These are phyloP conservation scores for Scotopteryx bipunctaria DNA, from an alignment of 2,888 invertebrate genomes.

Conservation along the genomic window DNA sequence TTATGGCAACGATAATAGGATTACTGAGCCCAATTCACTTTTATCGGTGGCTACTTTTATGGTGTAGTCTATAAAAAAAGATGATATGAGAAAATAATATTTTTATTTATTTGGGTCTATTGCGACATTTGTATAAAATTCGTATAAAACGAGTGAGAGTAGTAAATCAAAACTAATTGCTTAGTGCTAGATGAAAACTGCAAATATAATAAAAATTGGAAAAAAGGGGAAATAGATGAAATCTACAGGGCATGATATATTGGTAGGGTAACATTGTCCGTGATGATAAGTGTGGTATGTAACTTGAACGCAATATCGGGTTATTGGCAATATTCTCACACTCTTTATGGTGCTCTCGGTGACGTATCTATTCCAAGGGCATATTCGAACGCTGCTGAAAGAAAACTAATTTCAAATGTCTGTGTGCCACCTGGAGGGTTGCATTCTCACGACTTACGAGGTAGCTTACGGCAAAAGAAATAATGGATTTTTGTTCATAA, in stretches of 20 bases:
- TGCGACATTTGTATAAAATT: background rate
- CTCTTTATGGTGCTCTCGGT: slow-evolving; percentile 47
- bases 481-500: no score
- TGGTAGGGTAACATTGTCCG: slow-evolving; percentile 32
- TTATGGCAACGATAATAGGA: slow-evolving; percentile 32
- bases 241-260: slow-evolving; percentile 31
- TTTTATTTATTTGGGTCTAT: slow-evolving; percentile 14
- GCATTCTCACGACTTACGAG: slow-evolving; percentile 2
- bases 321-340: slow-evolving; percentile 45
- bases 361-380: slow-evolving; percentile 36
- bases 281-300: slow-evolving; percentile 39
- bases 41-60: slow-evolving; percentile 26
- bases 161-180: slow-evolving; percentile 6
- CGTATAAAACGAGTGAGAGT: background rate
- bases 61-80: slow-evolving; percentile 23
- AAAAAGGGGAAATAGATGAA: slow-evolving; percentile 26
- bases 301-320: slow-evolving; percentile 37
- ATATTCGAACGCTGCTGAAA: slow-evolving; percentile 41
- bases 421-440: slow-evolving; percentile 14
- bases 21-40: slow-evolving; percentile 30
- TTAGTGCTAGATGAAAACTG: slow-evolving; percentile 10
- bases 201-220: slow-evolving; percentile 26
- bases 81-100: slow-evolving; percentile 25
- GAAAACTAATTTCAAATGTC: slow-evolving; percentile 65
- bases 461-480: background rate